Evolutionary conservation across 2,888 invertebrate genomes (phyloP).

Genomic region (Amphipoea lucens): DNA sequence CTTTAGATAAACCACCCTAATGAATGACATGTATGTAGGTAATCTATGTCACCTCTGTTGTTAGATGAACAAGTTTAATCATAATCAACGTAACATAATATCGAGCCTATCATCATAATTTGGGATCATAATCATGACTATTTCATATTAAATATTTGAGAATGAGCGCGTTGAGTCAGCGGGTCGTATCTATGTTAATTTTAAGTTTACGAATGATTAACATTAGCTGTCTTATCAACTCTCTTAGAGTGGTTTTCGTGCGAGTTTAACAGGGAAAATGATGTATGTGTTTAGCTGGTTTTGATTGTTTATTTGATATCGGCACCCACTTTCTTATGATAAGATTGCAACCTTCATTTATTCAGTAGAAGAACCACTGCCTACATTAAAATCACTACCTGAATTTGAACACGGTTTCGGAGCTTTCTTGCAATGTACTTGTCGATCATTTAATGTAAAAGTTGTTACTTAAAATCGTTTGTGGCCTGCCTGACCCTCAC

Average conservation of each 20-base stretch:
- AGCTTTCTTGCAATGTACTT: background rate
- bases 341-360: background rate
- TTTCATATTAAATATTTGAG: constrained; percentile 27
- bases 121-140: constrained; percentile 25
- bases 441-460: background rate
- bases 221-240: constrained; percentile 18
- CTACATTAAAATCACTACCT: background rate
- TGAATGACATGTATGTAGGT: background rate
- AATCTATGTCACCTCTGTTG: background rate
- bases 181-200: constrained; percentile 27
- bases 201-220: too few relatives aligned
- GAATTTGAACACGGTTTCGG: background rate
- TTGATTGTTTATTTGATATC: constrained; percentile 4
- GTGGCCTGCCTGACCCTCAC: background rate
- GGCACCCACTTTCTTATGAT: background rate
- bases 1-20: background rate
- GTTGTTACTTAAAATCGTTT: too few relatives aligned
- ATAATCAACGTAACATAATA: background rate
- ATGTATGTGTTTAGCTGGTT: constrained; percentile 6
- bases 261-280: background rate
- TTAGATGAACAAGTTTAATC: background rate
- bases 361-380: background rate
- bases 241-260: background rate
- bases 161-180: background rate
- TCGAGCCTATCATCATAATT: constrained; percentile 6